Percentiles rank a stretch among this genome's conserved stretches.
Evolutionary conservation across 2,888 invertebrate species (phyloP).

Genomic region (Ectemnius continuus): DNA sequence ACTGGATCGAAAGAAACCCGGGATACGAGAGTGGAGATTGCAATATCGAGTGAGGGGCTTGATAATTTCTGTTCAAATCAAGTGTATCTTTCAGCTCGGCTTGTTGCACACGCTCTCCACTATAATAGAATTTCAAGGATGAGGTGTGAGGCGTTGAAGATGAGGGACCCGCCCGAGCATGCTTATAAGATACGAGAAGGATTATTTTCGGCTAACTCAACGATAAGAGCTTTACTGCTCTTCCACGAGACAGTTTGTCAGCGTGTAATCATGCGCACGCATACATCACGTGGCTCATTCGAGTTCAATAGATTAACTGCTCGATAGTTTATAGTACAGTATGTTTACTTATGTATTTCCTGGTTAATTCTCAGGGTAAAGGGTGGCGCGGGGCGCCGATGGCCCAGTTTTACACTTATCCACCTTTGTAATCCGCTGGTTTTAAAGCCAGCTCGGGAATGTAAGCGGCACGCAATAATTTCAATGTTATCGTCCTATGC

Average conservation of each 20-base stretch:
- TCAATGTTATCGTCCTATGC: conserved; percentile 15
- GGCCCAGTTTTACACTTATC: not conserved
- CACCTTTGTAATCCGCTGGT: not conserved
- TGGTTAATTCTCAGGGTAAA: conserved; percentile 1
- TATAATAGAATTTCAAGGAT: not conserved
- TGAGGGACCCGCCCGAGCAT: too few relatives aligned
- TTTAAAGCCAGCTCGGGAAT: not conserved
- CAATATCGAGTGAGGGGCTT: too few relatives aligned
- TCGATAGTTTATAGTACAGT: too few relatives aligned
- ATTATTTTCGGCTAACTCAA: too few relatives aligned
- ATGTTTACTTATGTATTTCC: too few relatives aligned
- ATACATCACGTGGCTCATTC: too few relatives aligned
- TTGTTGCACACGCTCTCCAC: not conserved
- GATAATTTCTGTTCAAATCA: not conserved
- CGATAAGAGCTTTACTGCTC: not conserved
- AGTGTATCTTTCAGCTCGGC: not conserved
- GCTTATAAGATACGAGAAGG: too few relatives aligned
- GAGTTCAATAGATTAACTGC: too few relatives aligned
- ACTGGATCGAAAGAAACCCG: too few relatives aligned
- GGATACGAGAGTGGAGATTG: too few relatives aligned
- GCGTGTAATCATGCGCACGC: too few relatives aligned
- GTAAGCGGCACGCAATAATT: conserved; percentile 15
- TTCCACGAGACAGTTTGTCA: not conserved
- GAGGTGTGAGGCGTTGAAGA: not conserved
- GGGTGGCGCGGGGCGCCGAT: not conserved